A percentile compares a stretch with the other conserved stretches of the same genome.
Conservation (phyloP, 2,888 invertebrate species). For the Nemapogon koenigi region DNA sequence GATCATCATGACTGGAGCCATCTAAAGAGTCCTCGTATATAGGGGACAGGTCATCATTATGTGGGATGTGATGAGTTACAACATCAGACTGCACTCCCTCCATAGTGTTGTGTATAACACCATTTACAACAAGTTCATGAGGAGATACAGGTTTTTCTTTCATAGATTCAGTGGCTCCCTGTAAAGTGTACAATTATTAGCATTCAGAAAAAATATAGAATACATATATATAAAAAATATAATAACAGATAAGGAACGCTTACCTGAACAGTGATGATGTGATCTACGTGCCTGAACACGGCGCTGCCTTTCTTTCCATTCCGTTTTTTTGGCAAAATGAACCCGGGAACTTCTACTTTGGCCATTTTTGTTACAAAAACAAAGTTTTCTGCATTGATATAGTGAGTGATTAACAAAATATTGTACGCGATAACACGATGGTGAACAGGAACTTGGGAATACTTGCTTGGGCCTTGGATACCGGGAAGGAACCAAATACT, state of each 20-base stretch:
- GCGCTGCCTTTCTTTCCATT: constrained; percentile 60
- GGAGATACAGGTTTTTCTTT: too few species aligned
- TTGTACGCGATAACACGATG: too few species aligned
- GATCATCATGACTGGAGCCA: constrained; percentile 55
- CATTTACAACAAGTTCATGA: constrained; percentile 44
- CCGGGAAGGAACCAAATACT: too few species aligned
- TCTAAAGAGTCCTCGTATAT: constrained; percentile 61
- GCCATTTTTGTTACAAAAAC: constrained; percentile 30
- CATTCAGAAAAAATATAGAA: too few species aligned
- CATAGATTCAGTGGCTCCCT: too few species aligned
- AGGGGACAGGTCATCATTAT: constrained; percentile 54
- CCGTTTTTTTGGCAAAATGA: constrained; percentile 67
- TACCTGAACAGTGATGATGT: constrained; percentile 68
- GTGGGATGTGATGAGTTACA: constrained; percentile 54
- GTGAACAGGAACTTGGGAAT: too few species aligned
- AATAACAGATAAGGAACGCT: constrained; percentile 12
- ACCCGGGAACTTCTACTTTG: constrained; percentile 57
- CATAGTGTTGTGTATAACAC: constrained; percentile 51
- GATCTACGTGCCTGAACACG: constrained; percentile 65
- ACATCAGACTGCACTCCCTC: constrained; percentile 54
- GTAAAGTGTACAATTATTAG: too few species aligned
- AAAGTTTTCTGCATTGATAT: not conserved
- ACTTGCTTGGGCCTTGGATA: too few species aligned
- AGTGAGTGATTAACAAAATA: too few species aligned
- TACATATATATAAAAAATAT: constrained; percentile 33